Conservation (phyloP, 2,797 vertebrate genomes). For the Pteronotus mesoamericanus region DNA sequence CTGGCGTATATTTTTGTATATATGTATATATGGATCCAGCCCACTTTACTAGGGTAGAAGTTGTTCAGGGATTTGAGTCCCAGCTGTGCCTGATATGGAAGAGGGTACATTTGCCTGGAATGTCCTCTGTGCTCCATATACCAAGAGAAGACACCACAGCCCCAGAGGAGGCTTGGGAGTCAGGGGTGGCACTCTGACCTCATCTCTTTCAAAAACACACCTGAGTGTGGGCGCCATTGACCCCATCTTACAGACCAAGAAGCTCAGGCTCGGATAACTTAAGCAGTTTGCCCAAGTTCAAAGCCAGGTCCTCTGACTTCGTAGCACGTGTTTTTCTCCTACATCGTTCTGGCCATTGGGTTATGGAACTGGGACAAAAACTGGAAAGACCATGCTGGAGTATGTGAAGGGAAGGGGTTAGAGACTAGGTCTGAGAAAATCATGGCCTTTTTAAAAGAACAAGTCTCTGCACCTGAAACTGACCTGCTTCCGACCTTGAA, state of each 20-base stretch:
- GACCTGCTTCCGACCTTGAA: neutral
- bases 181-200: neutral
- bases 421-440: neutral
- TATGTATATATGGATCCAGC: neutral
- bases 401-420: neutral
- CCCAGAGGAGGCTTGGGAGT: neutral
- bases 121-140: neutral
- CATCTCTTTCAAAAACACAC: neutral
- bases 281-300: neutral
- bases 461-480: neutral
- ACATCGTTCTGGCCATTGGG: neutral
- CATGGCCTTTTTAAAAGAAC: neutral
- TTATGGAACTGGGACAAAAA: neutral
- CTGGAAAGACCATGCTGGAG: neutral
- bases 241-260: neutral
- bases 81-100: neutral
- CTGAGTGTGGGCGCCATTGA: neutral
- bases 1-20: rapidly evolving
- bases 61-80: neutral
- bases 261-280: neutral
- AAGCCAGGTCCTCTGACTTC: neutral
- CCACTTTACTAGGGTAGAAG: neutral
- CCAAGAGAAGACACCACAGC: neutral
- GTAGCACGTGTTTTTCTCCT: neutral
- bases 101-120: neutral